These are phyloP conservation scores for Sus cebifrons DNA, from an alignment of 2,797 vertebrate genomes.

Conservation along the genomic window DNA sequence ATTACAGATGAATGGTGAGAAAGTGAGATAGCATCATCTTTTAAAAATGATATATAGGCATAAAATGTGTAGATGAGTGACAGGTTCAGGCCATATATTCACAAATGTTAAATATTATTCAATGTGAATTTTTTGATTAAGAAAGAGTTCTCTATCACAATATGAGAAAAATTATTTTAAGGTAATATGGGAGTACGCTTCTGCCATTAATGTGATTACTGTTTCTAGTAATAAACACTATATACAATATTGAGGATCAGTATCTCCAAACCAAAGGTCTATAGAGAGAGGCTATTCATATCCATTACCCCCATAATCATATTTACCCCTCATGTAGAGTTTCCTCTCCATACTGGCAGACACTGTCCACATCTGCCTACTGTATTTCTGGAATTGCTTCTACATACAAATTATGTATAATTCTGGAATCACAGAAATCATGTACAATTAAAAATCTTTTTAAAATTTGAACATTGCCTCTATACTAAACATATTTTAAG, in stretches of 20 bases:
- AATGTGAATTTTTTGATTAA: background rate
- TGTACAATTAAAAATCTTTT: background rate
- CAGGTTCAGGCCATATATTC: background rate
- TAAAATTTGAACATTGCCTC: background rate
- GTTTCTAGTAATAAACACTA: background rate
- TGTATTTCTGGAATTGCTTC: conserved; percentile 10
- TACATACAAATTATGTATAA: conserved; percentile 41
- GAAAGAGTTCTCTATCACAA: background rate
- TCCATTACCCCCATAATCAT: background rate
- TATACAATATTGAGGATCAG: background rate
- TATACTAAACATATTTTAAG: conserved; percentile 4
- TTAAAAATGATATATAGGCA: background rate
- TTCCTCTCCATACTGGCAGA: background rate
- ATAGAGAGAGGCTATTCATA: background rate
- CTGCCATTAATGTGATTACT: conserved; percentile 13
- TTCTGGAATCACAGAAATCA: conserved; percentile 52
- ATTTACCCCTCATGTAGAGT: background rate
- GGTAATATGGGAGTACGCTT: background rate
- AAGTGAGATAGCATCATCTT: background rate
- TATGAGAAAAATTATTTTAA: conserved; percentile 48
- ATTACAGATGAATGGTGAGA: background rate
- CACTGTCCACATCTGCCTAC: background rate
- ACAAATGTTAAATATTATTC: background rate
- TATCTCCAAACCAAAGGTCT: conserved; percentile 6
- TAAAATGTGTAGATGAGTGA: background rate